Evolutionary conservation across 1,140 invertebrate genomes (phyloP), one percentile per base, ranked within the genome.

Genomic region (Akabosia matsudoensis): DNA sequence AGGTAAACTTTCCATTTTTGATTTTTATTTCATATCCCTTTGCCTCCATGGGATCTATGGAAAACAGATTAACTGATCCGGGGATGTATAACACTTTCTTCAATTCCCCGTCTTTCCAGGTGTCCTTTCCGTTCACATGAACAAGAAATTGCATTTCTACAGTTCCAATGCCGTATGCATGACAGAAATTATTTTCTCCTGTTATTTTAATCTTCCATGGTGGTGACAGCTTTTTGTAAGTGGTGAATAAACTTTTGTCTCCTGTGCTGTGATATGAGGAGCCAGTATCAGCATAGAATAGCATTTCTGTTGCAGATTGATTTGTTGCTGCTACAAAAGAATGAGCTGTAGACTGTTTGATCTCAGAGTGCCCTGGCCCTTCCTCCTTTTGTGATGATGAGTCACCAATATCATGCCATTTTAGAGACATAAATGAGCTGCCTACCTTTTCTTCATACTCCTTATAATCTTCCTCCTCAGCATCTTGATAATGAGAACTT

Each of bases 61-160:
- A 45, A 45, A 45, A 45, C 18, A 45, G 18, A 45, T 45, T 45
- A 45, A 45, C 37, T 10, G 37, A 45, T 7, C 37, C 37, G 7
- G 7, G 37, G 24, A 74, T 61, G 33, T 33, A 56, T 4, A 74
- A 24, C 2, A 74, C 73, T 28, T 74, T 74, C 3, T 18, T 16
- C 2, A 74, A 26, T 13, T 24, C 2, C 10, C 4, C 16, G 1
- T 33, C 33, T 13, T 18, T 28, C 73, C 73, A 74, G n/a, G n/a
- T n/a, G n/a, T n/a, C n/a, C n/a, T n/a, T n/a, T n/a, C n/a, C n/a
- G 26, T 54, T 26, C 14, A 28, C 1, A 3, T 51, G 13, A 28
- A 24, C 28, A 13, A 45, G 24, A 10, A 14, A 10, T 13, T 22
- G 7, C n/a, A 64, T 10, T 10, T 14, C 56, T 10, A 64, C 56